These are phyloP conservation scores for Orcinus orca DNA, from an alignment of 2,113 vertebrate genomes.

Conservation along the genomic window DNA sequence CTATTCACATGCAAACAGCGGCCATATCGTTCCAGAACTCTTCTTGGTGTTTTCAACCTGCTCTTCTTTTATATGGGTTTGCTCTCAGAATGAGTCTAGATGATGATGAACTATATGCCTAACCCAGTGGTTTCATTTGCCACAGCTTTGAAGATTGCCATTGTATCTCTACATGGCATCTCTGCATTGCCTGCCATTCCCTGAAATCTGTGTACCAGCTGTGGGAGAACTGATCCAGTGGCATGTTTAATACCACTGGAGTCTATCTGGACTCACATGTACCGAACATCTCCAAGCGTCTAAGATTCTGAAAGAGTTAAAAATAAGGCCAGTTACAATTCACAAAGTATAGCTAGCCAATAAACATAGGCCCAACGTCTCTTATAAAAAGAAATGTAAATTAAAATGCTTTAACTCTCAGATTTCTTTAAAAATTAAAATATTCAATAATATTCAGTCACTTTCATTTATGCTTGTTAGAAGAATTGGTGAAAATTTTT, in stretches of 20 bases:
- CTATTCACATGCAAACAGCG: background rate
- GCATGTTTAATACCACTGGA: background rate
- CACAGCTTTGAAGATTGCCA: background rate
- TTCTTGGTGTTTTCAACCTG: background rate
- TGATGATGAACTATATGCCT: background rate
- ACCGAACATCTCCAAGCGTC: background rate
- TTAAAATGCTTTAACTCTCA: background rate
- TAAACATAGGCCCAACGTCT: background rate
- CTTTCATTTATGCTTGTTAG: background rate
- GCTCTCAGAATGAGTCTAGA: background rate
- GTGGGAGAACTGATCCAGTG: background rate
- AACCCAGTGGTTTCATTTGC: background rate
- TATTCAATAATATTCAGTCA: background rate
- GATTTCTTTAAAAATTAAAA: slow-evolving; percentile 17
- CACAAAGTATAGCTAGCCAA: background rate
- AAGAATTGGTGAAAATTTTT: background rate
- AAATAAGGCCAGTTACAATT: background rate
- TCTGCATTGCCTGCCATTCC: background rate
- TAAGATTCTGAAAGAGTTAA: background rate
- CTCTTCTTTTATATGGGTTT: background rate
- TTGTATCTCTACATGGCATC: background rate
- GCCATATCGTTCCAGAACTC: background rate
- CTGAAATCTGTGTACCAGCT: background rate
- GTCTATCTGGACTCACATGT: background rate
- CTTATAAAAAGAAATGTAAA: background rate